Evolutionary conservation across 2,888 invertebrate species (phyloP).

Genomic region (Caenorhabditis sp.): DNA sequence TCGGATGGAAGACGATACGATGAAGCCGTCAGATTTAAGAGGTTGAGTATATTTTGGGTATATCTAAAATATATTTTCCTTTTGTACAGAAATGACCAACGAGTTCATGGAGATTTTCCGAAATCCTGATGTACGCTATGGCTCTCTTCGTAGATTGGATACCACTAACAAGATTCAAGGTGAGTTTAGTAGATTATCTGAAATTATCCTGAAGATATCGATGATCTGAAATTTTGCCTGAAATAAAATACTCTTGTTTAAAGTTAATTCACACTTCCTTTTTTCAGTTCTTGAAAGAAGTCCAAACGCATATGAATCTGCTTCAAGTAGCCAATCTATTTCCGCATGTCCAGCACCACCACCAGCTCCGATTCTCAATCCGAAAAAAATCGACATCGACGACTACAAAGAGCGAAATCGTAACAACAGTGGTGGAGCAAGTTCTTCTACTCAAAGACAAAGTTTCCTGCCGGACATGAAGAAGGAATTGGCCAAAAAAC

Average conservation of each 20-base stretch:
- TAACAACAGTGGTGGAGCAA: slow-evolving; percentile 7
- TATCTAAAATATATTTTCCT: not conserved
- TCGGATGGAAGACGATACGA: slow-evolving; percentile 10
- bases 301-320: not conserved
- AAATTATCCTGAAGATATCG: too few relatives aligned
- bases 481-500: not conserved
- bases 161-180: slow-evolving; percentile 14
- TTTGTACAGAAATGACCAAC: slow-evolving; percentile 41
- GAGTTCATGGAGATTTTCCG: slow-evolving; percentile 41
- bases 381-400: slow-evolving; percentile 24
- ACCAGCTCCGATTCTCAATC: slow-evolving; percentile 14
- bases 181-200: not conserved
- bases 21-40: slow-evolving; percentile 13
- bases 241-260: too few relatives aligned
- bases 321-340: not conserved
- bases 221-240: not conserved
- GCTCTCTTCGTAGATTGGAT: slow-evolving; percentile 21
- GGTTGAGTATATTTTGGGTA: not conserved
- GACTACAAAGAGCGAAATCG: slow-evolving; percentile 21
- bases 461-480: slow-evolving; percentile 24
- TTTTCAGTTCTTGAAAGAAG: not conserved
- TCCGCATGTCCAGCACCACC: not conserved
- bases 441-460: slow-evolving; percentile 1
- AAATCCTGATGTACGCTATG: slow-evolving; percentile 18
- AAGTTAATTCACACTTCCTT: too few relatives aligned